These are phyloP conservation scores for Hexactinellida sp. DNA, from an alignment of 37 sponge, comb jelly and placozoan species.

Conservation along the genomic window DNA sequence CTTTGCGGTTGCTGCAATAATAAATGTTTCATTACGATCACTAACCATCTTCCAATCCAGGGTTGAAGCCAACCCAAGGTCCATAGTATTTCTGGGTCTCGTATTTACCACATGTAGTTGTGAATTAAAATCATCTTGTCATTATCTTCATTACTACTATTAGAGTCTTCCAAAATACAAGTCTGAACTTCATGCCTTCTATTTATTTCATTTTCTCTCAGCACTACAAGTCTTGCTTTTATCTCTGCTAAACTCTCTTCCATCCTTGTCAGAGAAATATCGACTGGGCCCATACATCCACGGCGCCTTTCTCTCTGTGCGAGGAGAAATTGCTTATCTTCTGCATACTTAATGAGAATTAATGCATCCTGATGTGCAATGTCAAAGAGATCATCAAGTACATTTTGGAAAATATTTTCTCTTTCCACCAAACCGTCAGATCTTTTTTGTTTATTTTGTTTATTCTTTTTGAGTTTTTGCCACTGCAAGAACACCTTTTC, in stretches of 20 bases:
- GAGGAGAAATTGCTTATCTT: slow-evolving; percentile 10
- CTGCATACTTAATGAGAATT: background rate
- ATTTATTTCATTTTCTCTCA: background rate
- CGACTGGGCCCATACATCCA: slow-evolving; percentile 10
- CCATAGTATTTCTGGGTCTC: background rate
- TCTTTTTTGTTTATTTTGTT: slow-evolving; percentile 14
- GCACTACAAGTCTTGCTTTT: background rate
- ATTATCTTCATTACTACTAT: background rate
- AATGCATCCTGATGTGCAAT: background rate
- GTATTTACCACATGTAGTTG: background rate
- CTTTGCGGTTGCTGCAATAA: background rate
- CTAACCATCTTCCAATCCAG: background rate
- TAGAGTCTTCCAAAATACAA: slow-evolving; percentile 15
- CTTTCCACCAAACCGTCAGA: background rate
- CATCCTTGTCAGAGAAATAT: background rate
- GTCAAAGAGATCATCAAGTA: background rate
- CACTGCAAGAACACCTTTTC: slow-evolving; percentile 2
- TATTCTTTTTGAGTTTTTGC: slow-evolving; percentile 1
- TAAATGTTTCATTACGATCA: slow-evolving; percentile 14
- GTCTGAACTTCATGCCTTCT: background rate
- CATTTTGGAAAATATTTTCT: background rate
- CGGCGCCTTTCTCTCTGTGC: slow-evolving; percentile 9
- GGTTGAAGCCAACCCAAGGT: background rate
- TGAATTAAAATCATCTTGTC: background rate
- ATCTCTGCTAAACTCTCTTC: background rate